A percentile compares a stretch with the other conserved stretches of the same genome.
These are phyloP conservation scores for Sclerodermus sp. DNA, from an alignment of 2,888 invertebrate genomes.

Conservation along the genomic window DNA sequence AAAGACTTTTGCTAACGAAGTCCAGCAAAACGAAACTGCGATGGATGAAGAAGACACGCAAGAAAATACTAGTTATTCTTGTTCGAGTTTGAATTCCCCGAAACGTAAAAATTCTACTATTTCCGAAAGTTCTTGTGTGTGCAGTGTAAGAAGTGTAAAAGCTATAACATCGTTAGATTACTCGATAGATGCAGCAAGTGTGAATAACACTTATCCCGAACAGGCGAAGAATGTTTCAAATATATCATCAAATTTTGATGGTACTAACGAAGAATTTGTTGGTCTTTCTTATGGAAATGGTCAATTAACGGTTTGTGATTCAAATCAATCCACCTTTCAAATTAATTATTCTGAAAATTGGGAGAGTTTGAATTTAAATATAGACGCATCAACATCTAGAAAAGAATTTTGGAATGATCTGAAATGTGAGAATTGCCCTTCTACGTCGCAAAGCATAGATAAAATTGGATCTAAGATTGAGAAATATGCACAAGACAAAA, in stretches of 20 bases:
- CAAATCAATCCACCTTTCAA: constrained; percentile 48
- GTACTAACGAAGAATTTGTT: constrained; percentile 53
- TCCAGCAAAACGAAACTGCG: constrained; percentile 26
- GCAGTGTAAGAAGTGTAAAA: constrained; percentile 37
- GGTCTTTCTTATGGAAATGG: constrained; percentile 53
- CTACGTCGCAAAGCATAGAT: constrained; percentile 39
- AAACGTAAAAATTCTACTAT: constrained; percentile 36
- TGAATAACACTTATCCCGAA: constrained; percentile 25
- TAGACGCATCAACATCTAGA: constrained; percentile 43
- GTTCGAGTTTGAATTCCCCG: constrained; percentile 49
- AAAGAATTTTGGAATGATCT: constrained; percentile 53
- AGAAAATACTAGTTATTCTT: constrained; percentile 52
- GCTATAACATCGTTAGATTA: constrained; percentile 28
- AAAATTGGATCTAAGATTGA: constrained; percentile 45
- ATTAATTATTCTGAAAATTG: constrained; percentile 55
- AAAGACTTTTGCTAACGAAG: constrained; percentile 47
- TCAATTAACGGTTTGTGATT: constrained; percentile 50
- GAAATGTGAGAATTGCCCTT: constrained; percentile 49
- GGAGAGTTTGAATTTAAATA: constrained; percentile 53
- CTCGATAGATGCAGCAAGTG: constrained; percentile 28
- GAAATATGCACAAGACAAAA: constrained; percentile 39
- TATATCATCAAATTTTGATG: constrained; percentile 50
- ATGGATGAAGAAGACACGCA: constrained; percentile 37
- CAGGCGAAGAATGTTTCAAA: constrained; percentile 35
- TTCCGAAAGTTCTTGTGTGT: constrained; percentile 47